A percentile compares a stretch with the other conserved stretches of the same genome.
phyloP scores from a whole-genome alignment of 2,113 vertebrate genomes.

The Athene cunicularia region DNA sequence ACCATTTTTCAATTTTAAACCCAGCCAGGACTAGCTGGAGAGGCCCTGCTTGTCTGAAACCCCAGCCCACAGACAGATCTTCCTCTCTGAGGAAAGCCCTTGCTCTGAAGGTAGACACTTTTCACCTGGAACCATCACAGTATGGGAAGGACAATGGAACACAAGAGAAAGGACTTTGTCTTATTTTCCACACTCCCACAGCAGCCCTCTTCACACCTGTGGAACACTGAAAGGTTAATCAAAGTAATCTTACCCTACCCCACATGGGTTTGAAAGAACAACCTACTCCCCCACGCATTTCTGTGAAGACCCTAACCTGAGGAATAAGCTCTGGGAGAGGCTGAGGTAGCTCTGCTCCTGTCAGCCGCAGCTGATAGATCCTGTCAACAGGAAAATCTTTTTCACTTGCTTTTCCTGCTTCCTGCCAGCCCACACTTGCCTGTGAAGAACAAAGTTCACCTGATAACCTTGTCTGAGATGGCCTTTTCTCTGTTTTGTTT shows the following conservation, averaged over 20 bases:
- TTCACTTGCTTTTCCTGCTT: too few species aligned
- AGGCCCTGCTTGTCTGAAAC: not conserved
- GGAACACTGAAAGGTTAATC: not conserved
- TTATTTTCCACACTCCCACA: not conserved
- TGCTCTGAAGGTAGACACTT: not conserved
- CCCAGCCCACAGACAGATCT: not conserved
- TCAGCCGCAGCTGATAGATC: not conserved
- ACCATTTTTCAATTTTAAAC: not conserved
- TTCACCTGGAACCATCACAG: too few species aligned
- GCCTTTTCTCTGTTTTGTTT: not conserved
- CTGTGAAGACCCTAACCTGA: not conserved
- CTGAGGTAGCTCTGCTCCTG: not conserved
- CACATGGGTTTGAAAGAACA: not conserved
- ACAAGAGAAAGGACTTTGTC: not conserved
- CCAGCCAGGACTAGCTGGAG: not conserved
- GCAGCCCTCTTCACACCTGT: not conserved
- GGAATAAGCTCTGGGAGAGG: not conserved
- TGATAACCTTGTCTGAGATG: not conserved
- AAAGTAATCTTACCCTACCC: not conserved
- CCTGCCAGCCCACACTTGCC: fast-evolving
- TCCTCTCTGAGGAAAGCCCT: not conserved
- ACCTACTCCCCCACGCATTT: not conserved
- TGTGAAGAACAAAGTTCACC: not conserved
- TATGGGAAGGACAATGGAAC: not conserved
- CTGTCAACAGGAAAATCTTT: not conserved